Percentiles rank a stretch among this genome's conserved stretches.
Evolutionary conservation across 2,797 vertebrate genomes (phyloP).

Genomic region (Mus spretus): DNA sequence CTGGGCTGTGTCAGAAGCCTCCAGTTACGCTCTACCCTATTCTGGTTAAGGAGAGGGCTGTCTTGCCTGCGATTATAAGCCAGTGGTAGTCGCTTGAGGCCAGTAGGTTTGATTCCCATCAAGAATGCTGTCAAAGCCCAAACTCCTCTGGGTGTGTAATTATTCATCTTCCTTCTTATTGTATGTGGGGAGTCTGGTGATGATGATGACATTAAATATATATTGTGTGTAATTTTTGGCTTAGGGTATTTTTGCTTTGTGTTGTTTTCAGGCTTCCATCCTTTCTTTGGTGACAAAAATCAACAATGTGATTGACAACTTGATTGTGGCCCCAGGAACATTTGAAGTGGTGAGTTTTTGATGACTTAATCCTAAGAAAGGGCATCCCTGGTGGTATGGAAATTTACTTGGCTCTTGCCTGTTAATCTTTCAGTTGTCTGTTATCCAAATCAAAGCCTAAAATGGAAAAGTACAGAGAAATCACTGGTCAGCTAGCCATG

Average conservation of each 20-base stretch:
- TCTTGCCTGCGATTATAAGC: background rate
- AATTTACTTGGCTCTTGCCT: background rate
- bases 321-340: constrained; percentile 97
- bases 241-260: constrained; percentile 62
- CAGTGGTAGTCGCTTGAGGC: background rate
- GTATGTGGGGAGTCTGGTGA: background rate
- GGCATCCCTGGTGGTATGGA: background rate
- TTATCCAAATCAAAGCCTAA: background rate
- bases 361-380: constrained; percentile 36
- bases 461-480: constrained; percentile 8
- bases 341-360: constrained; percentile 97
- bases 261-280: constrained; percentile 93
- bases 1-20: background rate
- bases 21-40: no score
- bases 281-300: constrained; percentile 99
- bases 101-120: background rate
- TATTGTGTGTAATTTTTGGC: constrained; percentile 1
- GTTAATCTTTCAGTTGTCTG: constrained; percentile 40
- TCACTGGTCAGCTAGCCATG: background rate
- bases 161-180: constrained; percentile 28
- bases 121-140: background rate
- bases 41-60: background rate
- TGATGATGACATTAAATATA: background rate
- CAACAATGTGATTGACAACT: constrained; percentile 98
- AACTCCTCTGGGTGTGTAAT: background rate